These are phyloP conservation scores for Numida meleagris DNA, from an alignment of 2,113 vertebrate genomes.

Conservation along the genomic window DNA sequence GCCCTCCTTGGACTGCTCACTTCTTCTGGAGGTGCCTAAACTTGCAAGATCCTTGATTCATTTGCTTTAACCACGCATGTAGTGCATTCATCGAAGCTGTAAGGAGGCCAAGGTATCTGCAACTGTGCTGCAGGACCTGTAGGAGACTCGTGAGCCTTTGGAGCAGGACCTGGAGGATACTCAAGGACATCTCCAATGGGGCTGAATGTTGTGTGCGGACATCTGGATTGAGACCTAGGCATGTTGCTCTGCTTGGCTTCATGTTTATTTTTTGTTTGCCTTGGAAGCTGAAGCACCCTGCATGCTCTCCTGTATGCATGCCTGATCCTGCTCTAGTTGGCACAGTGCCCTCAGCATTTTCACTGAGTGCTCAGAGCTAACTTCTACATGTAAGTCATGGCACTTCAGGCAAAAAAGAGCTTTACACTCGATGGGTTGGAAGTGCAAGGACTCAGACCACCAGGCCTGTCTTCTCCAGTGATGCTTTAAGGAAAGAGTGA, in stretches of 20 bases:
- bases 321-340: not conserved
- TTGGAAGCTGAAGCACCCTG: not conserved
- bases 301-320: not conserved
- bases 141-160: not conserved
- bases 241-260: not conserved
- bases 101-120: not conserved
- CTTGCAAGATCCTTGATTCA: not conserved
- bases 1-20: not conserved
- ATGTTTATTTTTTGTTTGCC: not conserved
- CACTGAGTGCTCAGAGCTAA: not conserved
- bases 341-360: not conserved
- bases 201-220: not conserved
- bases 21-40: constrained; percentile 2
- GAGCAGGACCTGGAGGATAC: not conserved
- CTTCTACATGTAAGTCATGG: not conserved
- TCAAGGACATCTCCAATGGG: not conserved
- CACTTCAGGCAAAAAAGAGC: not conserved
- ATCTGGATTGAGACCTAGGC: not conserved
- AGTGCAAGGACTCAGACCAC: not conserved
- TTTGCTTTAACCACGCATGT: not conserved
- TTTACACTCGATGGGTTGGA: not conserved
- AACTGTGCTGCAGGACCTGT: not conserved
- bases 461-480: not conserved
- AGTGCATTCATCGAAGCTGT: not conserved
- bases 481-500: not conserved